Percentiles rank a stretch among this genome's conserved stretches.
Evolutionary conservation across 2,888 invertebrate genomes (phyloP).

Genomic region (Tortrix viridana): DNA sequence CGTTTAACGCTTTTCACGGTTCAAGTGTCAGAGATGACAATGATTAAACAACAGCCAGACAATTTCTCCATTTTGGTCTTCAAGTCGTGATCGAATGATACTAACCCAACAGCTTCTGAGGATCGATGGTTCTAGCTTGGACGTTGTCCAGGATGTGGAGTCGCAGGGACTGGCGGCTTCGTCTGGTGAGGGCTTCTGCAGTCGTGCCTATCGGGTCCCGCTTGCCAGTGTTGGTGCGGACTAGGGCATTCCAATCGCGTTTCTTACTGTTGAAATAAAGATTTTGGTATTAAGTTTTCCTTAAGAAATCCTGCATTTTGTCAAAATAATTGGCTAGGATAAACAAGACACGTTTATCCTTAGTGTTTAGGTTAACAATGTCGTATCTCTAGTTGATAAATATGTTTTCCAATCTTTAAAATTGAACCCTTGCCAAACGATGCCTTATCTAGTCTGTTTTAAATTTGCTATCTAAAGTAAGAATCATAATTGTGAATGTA

Average conservation of each 20-base stretch:
- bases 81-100: no score
- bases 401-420: not conserved
- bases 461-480: not conserved
- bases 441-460: not conserved
- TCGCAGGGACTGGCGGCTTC: conserved; percentile 88
- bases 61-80: no score
- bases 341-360: no score
- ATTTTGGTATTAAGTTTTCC: not conserved
- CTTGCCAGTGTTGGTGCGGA: conserved; percentile 87
- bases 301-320: no score
- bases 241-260: conserved; percentile 94
- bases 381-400: not conserved
- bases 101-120: conserved; percentile 88
- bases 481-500: not conserved
- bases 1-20: no score
- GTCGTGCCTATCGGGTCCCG: conserved; percentile 92
- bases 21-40: no score
- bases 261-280: conserved; percentile 72
- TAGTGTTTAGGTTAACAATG: no score
- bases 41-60: no score
- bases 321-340: not conserved
- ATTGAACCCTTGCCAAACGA: conserved; percentile 12
- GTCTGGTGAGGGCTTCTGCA: conserved; percentile 86
- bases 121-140: conserved; percentile 87
- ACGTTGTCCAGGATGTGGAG: conserved; percentile 88